These are phyloP conservation scores for Tinea trinotella DNA, from an alignment of 2,888 invertebrate genomes.

Conservation along the genomic window DNA sequence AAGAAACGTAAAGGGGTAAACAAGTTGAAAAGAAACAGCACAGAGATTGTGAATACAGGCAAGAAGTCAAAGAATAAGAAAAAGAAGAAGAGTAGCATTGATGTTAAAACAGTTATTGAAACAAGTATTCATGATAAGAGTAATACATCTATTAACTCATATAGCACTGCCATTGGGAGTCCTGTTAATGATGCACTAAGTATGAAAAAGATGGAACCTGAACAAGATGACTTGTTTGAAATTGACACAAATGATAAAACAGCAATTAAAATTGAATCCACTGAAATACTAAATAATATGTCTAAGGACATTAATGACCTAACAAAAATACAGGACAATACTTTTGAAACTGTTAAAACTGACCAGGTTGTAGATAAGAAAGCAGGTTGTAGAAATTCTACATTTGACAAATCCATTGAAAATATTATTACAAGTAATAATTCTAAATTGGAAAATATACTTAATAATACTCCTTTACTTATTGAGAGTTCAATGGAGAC, in stretches of 20 bases:
- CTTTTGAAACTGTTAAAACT: not conserved
- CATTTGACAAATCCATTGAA: constrained; percentile 35
- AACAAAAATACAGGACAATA: not conserved
- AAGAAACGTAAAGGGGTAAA: constrained; percentile 17
- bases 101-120: constrained; percentile 18
- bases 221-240: not conserved
- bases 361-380: not conserved
- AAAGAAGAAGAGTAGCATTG: constrained; percentile 24
- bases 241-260: not conserved
- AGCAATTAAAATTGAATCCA: not conserved
- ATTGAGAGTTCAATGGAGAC: constrained; percentile 56
- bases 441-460: constrained; percentile 39
- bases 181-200: constrained; percentile 25
- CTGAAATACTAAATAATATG: not conserved
- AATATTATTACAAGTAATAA: constrained; percentile 57
- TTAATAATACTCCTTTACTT: constrained; percentile 46
- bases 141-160: constrained; percentile 44
- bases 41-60: constrained; percentile 22
- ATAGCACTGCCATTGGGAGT: constrained; percentile 56
- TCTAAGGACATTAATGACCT: not conserved
- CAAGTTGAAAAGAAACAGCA: constrained; percentile 24
- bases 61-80: constrained; percentile 29
- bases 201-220: not conserved
- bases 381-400: constrained; percentile 21
- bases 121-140: constrained; percentile 24